Evolutionary conservation across 2,113 vertebrate genomes (phyloP).

Genomic region (Hippocampus guttulatus): DNA sequence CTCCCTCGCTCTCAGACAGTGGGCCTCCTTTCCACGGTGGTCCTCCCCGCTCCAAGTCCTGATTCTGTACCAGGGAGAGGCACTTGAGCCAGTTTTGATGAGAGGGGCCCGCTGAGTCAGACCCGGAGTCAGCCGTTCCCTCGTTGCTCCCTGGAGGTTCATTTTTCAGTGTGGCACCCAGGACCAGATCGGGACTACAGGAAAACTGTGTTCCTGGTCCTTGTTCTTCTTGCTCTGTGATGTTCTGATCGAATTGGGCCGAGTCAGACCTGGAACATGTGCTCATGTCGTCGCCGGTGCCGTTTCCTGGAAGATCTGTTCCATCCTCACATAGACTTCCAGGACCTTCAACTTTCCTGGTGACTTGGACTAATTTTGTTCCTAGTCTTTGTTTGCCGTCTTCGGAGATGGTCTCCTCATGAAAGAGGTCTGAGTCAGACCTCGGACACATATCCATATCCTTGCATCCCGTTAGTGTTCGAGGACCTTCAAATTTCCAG

Average conservation of each 20-base stretch:
- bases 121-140: conserved; percentile 79
- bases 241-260: neutral
- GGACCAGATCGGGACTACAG: neutral
- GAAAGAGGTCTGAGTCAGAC: neutral
- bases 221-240: neutral
- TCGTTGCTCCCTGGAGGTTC: conserved; percentile 49
- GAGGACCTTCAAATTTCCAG: neutral
- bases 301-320: neutral
- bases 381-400: neutral
- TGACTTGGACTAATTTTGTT: neutral
- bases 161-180: neutral
- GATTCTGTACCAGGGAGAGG: conserved; percentile 76
- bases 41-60: conserved; percentile 51
- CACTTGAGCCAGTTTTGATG: conserved; percentile 73
- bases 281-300: neutral
- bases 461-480: neutral
- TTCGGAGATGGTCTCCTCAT: neutral
- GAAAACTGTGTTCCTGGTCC: neutral
- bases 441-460: neutral
- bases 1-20: conserved; percentile 68
- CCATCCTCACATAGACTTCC: neutral
- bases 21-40: conserved; percentile 29
- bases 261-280: neutral
- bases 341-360: neutral
- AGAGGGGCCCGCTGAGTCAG: conserved; percentile 56